phyloP scores from a whole-genome alignment of 53 echinoderm and acorn worm genomes.

The Stichopus horrens region DNA sequence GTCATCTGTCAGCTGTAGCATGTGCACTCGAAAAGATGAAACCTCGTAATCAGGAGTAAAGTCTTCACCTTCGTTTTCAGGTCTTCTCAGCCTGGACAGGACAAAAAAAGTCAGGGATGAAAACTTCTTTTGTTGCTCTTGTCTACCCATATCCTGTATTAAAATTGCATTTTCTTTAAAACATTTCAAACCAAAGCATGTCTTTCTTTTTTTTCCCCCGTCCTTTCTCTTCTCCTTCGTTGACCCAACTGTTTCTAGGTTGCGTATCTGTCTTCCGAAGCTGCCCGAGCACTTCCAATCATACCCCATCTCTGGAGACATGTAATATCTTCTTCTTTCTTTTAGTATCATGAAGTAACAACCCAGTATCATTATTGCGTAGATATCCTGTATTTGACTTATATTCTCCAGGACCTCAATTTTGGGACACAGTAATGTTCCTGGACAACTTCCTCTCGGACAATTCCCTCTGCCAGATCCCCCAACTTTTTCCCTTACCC shows the following conservation, averaged over 20 bases:
- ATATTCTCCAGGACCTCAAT: neutral
- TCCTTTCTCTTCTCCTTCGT: neutral
- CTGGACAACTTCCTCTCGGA: too few relatives aligned
- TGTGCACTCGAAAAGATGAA: too few relatives aligned
- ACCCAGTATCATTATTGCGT: neutral
- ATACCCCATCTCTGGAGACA: conserved; percentile 15
- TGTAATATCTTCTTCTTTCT: conserved; percentile 11
- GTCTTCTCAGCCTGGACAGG: too few relatives aligned
- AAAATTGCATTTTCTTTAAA: too few relatives aligned
- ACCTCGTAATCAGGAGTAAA: too few relatives aligned
- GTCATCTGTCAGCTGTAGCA: too few relatives aligned
- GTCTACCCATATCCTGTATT: too few relatives aligned
- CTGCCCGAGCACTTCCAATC: conserved; percentile 2
- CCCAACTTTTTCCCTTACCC: too few relatives aligned
- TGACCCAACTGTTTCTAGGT: neutral
- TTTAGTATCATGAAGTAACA: neutral
- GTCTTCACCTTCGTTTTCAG: too few relatives aligned
- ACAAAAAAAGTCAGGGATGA: too few relatives aligned
- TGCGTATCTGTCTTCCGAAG: neutral
- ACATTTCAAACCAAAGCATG: neutral
- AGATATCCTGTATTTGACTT: neutral
- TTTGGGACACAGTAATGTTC: neutral
- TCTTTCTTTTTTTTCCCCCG: neutral
- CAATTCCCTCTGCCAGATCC: too few relatives aligned
- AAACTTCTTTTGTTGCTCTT: too few relatives aligned